Conservation (phyloP, 1,140 invertebrate genomes). For the Aethina tumida region DNA sequence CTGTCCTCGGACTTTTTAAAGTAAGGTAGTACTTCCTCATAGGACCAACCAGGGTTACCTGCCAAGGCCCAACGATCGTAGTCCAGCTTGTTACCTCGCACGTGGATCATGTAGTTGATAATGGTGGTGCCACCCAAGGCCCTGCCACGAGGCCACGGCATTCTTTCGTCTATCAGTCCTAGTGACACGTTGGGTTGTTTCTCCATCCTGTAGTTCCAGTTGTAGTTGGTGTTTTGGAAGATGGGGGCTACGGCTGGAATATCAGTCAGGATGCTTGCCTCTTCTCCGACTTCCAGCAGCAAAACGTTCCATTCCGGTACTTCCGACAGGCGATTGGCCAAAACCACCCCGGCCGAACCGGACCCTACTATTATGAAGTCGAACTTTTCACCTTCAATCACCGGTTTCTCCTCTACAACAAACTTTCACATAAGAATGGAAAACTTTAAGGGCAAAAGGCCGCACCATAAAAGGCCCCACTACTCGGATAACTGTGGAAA, state of each 20-base stretch:
- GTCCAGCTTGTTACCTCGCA: conserved; percentile 60
- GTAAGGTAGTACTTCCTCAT: conserved; percentile 67
- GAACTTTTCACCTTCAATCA: conserved; percentile 22
- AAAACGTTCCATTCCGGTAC: conserved; percentile 56
- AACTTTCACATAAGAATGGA: too few relatives aligned
- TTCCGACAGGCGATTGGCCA: conserved; percentile 65
- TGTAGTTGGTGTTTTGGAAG: conserved; percentile 59
- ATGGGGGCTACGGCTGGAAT: conserved; percentile 59
- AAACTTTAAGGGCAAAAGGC: too few relatives aligned
- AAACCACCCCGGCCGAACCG: conserved; percentile 43
- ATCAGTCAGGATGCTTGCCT: conserved; percentile 59
- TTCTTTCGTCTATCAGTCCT: conserved; percentile 44
- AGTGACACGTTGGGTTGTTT: conserved; percentile 43
- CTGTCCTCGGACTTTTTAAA: conserved; percentile 72
- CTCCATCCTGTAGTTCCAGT: conserved; percentile 72
- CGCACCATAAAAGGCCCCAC: too few relatives aligned
- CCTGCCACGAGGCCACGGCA: conserved; percentile 51
- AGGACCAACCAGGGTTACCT: conserved; percentile 75
- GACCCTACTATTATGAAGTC: conserved; percentile 34
- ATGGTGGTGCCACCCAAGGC: conserved; percentile 66
- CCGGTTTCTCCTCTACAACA: too few relatives aligned
- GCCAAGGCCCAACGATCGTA: conserved; percentile 55
- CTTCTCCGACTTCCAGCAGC: conserved; percentile 57
- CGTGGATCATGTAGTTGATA: conserved; percentile 87
- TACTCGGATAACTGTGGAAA: too few relatives aligned